Conservation (phyloP, 2,888 invertebrate species). For the Strigamia crassipes region DNA sequence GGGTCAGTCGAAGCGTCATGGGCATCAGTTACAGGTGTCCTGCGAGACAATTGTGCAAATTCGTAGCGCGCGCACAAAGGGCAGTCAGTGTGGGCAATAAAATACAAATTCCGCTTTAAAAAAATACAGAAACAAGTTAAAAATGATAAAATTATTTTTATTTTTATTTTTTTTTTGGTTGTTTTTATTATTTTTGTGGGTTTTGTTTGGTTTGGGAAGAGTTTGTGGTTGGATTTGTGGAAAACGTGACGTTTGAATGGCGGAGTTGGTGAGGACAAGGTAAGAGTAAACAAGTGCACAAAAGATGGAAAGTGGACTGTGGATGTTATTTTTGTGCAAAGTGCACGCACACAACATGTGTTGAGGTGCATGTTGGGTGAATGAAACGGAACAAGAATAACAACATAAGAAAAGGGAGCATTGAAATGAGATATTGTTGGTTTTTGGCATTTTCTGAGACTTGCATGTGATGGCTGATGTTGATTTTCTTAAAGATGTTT, state of each 20-base stretch:
- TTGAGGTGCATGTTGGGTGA: conserved; percentile 10
- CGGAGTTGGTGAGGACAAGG: conserved; percentile 19
- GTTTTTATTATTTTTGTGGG: not conserved
- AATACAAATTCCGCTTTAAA: not conserved
- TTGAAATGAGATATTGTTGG: conserved; percentile 4
- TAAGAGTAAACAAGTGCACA: conserved; percentile 15
- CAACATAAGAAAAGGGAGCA: conserved; percentile 4
- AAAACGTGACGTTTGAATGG: not conserved
- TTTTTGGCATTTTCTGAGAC: not conserved
- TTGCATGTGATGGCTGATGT: too few species aligned
- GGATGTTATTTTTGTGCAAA: conserved; percentile 34
- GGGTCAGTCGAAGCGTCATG: conserved; percentile 26
- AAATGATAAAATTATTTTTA: too few species aligned
- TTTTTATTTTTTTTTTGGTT: too few species aligned
- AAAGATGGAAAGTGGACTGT: conserved; percentile 18
- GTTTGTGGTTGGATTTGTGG: not conserved
- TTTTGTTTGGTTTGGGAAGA: not conserved
- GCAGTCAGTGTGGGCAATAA: not conserved
- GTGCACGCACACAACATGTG: conserved; percentile 26
- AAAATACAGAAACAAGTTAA: too few species aligned
- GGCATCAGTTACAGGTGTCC: conserved; percentile 37
- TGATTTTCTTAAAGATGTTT: not conserved
- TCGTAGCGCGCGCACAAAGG: not conserved
- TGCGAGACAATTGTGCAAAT: conserved; percentile 33
- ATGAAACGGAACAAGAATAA: not conserved